Base-by-base conservation (phyloP, 2,888 invertebrate genomes). In the Mythimna impura region DNA sequence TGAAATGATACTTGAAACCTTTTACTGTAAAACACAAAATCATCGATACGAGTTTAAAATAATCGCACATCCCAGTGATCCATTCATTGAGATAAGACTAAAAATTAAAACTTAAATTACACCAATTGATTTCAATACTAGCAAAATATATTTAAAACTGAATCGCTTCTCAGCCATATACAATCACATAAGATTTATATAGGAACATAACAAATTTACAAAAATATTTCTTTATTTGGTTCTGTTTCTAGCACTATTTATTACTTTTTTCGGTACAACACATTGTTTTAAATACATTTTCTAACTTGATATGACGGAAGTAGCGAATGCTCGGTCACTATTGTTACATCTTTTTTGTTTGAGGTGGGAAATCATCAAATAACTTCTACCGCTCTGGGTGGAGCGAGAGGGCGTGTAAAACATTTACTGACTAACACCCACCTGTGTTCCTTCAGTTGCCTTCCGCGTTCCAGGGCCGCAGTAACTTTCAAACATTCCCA, bases 221-320 rank as follows among this genome's bases (percentile, higher is more conserved):
- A 93, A 94, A 94, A 93, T 93, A 93, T 91, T 89, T 76, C 73
- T 88, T 88, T 87, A 91, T 93, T 93, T 93, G 93, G 91, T 92
- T 90, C 89, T 90, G 90, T 91, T 87, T 89, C 84, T 88, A 87
- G 80, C 79, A 76, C 86, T 88, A 86, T 82, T 78, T 81, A 84
- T 83, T 84, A 77, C 68, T 83, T 81, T 79, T 86, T 78, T 68
- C 66, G 77, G 76, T 83, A 84, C 80, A 82, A 83, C 71, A 73
- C 43, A 76, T 73, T 71, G 66, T 68, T 83, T 76, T 52, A 76
- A 68, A 71, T 70, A 80, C 77, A 65, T 69, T 70, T 71, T 66
- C 30, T 80, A 82, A 71, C 34, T 68, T 86, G 83, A 82, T 84
- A 85, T 84, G 86, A 86, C 58, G 64, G 76, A 69, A 65, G 67